Base-by-base conservation (phyloP, 2,113 vertebrate species). In the Ranitomeya imitator region DNA sequence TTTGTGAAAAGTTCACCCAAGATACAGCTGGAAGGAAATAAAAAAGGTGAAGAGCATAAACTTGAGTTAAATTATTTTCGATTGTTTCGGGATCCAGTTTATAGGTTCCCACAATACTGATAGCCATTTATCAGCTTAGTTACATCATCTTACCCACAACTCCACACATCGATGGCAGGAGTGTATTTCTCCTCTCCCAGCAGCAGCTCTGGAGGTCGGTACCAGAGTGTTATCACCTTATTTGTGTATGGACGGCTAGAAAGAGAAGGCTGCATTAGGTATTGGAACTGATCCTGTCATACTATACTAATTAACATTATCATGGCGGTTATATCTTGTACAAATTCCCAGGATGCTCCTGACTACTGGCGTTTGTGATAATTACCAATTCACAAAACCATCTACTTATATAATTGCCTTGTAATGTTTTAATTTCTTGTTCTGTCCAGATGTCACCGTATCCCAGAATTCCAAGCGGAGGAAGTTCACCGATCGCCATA, bases 191-290 rank as follows among this genome's bases (percentile, higher is more conserved):
- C 98, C 90, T 99, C 98, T 23, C 98, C 98, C 88, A 99, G 94
- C 89, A 99, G 96, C 90, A 99, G 94, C 65, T 99, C 98, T 2
- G 98, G 98, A 18, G 98, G 98, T 51, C 98, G 97, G 92, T 99
- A 99, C 98, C 98, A 99, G 83, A 99, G 93, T 5, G 98, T 99
- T 93, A 99, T 99, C 86, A 99, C 98, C 96, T 99, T 99, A 91
- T 99, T 99, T 90, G 98, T 99, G 92, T 99, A 99, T 0, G 98
- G 98, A 31, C 98, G 98, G 95, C 98, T 99, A 93, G n/a, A 91
- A 93, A 82, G 9, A 78, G 52, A 63, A 79, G 7, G 10, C 63
- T 2, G 65, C 13, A 11, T 5, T 10, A 51, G 71, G 14, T 73
- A 31, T 11, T 31, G 26, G 26, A 31, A 31, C 1, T 31, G 26